These are phyloP conservation scores for Argyresthia albistria DNA, from an alignment of 2,888 invertebrate species.

Conservation along the genomic window DNA sequence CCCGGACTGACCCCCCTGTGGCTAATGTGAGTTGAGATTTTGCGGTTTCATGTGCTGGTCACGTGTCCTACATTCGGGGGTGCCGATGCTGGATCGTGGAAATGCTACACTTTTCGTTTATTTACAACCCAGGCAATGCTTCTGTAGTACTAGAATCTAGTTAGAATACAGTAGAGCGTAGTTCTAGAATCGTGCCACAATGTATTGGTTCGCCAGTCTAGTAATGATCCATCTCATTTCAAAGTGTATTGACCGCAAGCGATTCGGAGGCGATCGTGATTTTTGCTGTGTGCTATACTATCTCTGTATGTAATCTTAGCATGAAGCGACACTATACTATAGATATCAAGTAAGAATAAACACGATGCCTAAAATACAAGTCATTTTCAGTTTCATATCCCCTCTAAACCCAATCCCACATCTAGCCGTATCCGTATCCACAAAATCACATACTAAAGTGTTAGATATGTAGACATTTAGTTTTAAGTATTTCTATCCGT, in stretches of 20 bases:
- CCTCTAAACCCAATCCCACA: neutral
- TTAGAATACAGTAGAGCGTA: conserved; percentile 10
- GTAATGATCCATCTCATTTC: conserved; percentile 4
- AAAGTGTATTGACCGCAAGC: conserved; percentile 36
- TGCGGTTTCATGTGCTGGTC: conserved; percentile 39
- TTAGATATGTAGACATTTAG: conserved; percentile 5
- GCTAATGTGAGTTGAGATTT: conserved; percentile 55
- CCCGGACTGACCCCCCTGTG: conserved; percentile 54
- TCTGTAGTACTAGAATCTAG: conserved; percentile 23
- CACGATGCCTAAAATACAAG: neutral
- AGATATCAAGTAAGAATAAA: neutral
- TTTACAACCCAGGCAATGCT: conserved; percentile 45
- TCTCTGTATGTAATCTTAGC: neutral
- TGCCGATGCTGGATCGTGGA: conserved; percentile 48
- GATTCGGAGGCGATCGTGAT: conserved; percentile 30
- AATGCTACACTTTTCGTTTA: conserved; percentile 45
- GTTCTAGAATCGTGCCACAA: conserved; percentile 3
- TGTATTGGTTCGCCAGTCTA: conserved; percentile 8
- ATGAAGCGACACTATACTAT: neutral
- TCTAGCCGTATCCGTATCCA: neutral
- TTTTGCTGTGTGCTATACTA: conserved; percentile 6
- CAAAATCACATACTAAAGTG: conserved; percentile 1
- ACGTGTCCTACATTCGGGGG: conserved; percentile 61
- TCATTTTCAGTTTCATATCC: neutral
- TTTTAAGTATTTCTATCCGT: conserved; percentile 32